These are phyloP conservation scores for Apoda limacodes DNA, from an alignment of 2,888 invertebrate genomes.

Conservation along the genomic window DNA sequence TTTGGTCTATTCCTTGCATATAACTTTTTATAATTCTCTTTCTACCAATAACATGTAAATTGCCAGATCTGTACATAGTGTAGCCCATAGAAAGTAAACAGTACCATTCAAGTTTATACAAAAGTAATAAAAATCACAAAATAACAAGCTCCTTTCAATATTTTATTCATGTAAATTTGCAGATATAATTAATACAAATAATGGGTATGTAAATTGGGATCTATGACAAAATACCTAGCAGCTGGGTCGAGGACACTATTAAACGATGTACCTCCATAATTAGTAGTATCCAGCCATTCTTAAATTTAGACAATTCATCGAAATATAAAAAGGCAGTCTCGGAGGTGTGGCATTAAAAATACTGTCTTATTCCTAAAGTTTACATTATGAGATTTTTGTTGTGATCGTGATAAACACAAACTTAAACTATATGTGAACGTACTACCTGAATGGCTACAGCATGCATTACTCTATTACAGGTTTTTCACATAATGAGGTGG, in stretches of 20 bases:
- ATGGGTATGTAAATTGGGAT: slow-evolving; percentile 67
- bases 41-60: no score
- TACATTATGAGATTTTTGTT: slow-evolving; percentile 66
- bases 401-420: slow-evolving; percentile 66
- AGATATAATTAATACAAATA: slow-evolving; percentile 69
- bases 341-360: slow-evolving; percentile 66
- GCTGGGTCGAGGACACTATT: slow-evolving; percentile 48
- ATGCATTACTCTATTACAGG: slow-evolving; percentile 51
- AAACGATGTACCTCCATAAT: slow-evolving; percentile 40
- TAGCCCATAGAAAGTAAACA: no score
- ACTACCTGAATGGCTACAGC: slow-evolving; percentile 58
- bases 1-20: no score
- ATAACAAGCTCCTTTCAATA: slow-evolving; percentile 64
- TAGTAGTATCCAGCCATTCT: slow-evolving; percentile 44
- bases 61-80: no score
- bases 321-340: slow-evolving; percentile 70
- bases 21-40: no score
- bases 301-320: slow-evolving; percentile 55
- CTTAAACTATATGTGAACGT: slow-evolving; percentile 59
- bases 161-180: slow-evolving; percentile 72
- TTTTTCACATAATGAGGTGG: slow-evolving; percentile 52
- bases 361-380: slow-evolving; percentile 64
- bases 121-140: slow-evolving; percentile 29
- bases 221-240: slow-evolving; percentile 57
- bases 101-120: background rate